Conservation (phyloP, 2,113 vertebrate genomes). For the Lanius ludovicianus region DNA sequence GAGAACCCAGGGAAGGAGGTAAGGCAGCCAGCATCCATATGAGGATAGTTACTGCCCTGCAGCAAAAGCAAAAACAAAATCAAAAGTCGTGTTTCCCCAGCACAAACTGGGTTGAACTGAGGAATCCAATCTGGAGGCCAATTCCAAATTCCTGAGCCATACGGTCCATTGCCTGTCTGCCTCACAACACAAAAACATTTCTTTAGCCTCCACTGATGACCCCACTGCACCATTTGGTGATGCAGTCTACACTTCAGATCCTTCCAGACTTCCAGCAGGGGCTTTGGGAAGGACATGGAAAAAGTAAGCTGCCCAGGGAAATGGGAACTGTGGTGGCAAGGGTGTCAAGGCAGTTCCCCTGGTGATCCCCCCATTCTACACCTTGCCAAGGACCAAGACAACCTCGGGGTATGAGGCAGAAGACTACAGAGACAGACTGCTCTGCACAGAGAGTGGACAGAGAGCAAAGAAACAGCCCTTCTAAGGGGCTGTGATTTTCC, state of each 20-base stretch:
- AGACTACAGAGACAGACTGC: background rate
- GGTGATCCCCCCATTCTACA: background rate
- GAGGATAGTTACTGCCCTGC: background rate
- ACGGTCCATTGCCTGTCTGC: background rate
- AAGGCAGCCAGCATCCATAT: background rate
- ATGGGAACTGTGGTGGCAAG: background rate
- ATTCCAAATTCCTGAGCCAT: background rate
- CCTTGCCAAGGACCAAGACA: background rate
- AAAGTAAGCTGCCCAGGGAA: background rate
- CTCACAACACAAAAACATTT: background rate
- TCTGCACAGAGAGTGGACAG: background rate
- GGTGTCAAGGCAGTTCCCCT: background rate
- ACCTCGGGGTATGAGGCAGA: background rate
- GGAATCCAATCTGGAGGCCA: background rate
- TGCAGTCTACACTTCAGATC: background rate
- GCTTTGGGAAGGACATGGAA: background rate
- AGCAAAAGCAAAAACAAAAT: background rate
- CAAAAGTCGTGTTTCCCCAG: background rate
- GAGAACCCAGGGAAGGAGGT: background rate
- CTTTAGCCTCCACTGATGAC: background rate
- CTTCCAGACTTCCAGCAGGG: background rate
- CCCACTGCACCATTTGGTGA: background rate
- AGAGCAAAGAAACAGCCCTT: background rate
- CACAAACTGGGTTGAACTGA: background rate
- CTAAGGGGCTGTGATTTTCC: background rate